Evolutionary conservation across 1,140 invertebrate genomes (phyloP).

Genomic region (Conus ventricosus): DNA sequence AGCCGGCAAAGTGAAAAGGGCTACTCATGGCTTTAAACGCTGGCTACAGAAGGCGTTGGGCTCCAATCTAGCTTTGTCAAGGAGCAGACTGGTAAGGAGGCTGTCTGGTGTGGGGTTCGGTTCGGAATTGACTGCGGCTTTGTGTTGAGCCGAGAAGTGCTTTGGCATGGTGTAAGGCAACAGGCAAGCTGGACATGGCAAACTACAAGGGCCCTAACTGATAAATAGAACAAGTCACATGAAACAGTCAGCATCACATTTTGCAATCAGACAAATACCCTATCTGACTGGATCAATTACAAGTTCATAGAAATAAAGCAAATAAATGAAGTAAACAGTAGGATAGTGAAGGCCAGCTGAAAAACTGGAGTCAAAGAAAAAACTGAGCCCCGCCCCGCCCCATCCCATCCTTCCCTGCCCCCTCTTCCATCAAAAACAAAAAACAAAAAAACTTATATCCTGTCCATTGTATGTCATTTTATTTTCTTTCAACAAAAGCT

Average conservation of each 20-base stretch:
- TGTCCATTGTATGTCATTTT: too few relatives aligned
- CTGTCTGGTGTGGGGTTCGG: constrained; percentile 24
- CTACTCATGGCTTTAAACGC: constrained; percentile 42
- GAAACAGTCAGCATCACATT: neutral
- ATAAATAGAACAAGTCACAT: constrained; percentile 38
- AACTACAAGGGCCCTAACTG: constrained; percentile 34
- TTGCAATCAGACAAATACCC: neutral
- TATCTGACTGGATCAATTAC: neutral
- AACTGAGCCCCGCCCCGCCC: too few relatives aligned
- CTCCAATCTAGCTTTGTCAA: constrained; percentile 27
- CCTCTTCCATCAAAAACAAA: too few relatives aligned
- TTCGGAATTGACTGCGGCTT: constrained; percentile 27
- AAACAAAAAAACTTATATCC: too few relatives aligned
- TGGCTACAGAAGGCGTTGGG: constrained; percentile 37
- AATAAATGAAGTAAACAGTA: neutral
- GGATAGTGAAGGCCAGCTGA: neutral
- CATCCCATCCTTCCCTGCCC: too few relatives aligned
- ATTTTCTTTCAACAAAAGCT: too few relatives aligned
- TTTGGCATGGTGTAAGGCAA: constrained; percentile 44
- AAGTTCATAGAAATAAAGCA: neutral
- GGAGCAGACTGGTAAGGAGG: constrained; percentile 25
- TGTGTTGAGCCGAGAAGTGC: constrained; percentile 32
- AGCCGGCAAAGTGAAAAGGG: constrained; percentile 5
- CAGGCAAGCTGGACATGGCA: constrained; percentile 38
- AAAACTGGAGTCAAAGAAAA: neutral